Evolutionary conservation across 1,140 invertebrate genomes (phyloP), one percentile per base, ranked within the genome.

Genomic region (Augochlora pura): DNA sequence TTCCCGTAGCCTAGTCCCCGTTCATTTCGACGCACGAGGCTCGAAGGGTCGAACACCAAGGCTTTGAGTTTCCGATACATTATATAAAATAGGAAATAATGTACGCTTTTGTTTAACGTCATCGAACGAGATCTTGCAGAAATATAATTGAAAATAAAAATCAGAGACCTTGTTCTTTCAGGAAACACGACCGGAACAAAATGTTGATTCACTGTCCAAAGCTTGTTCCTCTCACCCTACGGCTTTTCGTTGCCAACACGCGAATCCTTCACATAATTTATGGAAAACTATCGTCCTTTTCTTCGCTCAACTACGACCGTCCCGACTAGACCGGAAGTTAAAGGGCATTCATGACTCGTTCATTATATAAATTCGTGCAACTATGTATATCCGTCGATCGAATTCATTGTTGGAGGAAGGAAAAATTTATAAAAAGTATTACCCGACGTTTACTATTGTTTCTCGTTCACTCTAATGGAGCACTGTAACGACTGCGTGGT

Each of bases 341-440:
- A 83, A 80, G 77, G 83, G 83, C 81, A 84, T 84, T 84, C 83
- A 76, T 32, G 60, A 76, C 49, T 68, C 69, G 16, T 16, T 64
- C 77, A 52, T 52, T 52, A 52, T 52, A 52, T 52, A 52, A 52
- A 52, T 76, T 72, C 27, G 39, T 46, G 46, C 69, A 62, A 65
- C 70, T 71, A 63, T 63, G 71, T 75, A 84, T 81, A 71, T 81
- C 80, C 71, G 62, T 75, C 81, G 63, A 77, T 23, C 63, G 18
- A 66, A 63, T 49, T 49, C 46, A 14, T 49, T 16, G 46, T 1
- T 4, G 54, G 69, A 46, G 52, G 67, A 27, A 68, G 65, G 71
- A 49, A 49, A 60, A 21, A 18, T 38, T 60, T 39, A 42, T 66
- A 68, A 42, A 39, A 39, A 25, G 18, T 57, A 62, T 32, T 3